Percentiles rank a stretch among this genome's conserved stretches.
phyloP scores from a whole-genome alignment of 2,113 vertebrate species.

The Antigone vipio region DNA sequence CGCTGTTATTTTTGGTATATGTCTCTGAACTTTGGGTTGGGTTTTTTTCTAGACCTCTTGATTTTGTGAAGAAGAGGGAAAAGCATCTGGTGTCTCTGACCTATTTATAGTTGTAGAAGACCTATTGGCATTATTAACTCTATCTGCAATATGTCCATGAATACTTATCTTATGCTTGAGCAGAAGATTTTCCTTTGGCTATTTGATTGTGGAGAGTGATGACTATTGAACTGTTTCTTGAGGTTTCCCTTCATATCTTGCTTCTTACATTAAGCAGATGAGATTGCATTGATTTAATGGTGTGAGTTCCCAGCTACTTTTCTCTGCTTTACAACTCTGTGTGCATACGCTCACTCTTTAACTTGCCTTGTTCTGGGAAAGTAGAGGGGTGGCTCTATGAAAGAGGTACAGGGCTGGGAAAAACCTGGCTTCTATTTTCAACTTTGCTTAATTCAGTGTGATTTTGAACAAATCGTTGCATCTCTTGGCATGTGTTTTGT shows the following conservation, averaged over 20 bases:
- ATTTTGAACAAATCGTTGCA: background rate
- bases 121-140: background rate
- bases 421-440: background rate
- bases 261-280: background rate
- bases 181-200: background rate
- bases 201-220: background rate
- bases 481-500: background rate
- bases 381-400: background rate
- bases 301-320: constrained; percentile 40
- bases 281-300: background rate
- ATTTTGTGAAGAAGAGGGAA: background rate
- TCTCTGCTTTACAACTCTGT: background rate
- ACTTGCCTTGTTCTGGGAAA: constrained; percentile 21
- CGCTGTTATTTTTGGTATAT: background rate
- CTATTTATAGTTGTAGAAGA: background rate
- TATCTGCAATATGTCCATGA: background rate
- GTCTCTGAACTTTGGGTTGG: background rate
- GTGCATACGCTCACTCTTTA: background rate
- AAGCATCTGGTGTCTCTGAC: background rate
- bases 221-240: background rate
- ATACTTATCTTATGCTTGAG: background rate
- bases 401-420: background rate
- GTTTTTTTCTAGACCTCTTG: background rate
- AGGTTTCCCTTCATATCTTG: background rate
- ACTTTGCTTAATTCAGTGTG: background rate